phyloP scores from a whole-genome alignment of 1,140 invertebrate species.

The Drosophila virilis region DNA sequence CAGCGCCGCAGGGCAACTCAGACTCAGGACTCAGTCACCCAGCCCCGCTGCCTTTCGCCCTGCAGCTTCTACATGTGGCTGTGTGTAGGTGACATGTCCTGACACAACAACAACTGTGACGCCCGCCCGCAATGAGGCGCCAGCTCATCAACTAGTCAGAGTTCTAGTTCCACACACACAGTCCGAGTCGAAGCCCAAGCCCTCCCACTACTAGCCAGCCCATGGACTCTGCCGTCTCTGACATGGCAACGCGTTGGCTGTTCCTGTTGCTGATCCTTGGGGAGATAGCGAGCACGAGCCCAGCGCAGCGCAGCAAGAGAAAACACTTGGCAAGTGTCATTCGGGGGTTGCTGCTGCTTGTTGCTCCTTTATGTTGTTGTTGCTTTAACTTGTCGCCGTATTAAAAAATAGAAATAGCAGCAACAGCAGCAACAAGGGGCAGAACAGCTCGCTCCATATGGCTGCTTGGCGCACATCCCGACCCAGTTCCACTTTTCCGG shows the following conservation, averaged over 20 bases:
- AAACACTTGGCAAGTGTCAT: constrained; percentile 61
- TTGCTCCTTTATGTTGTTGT: constrained; percentile 46
- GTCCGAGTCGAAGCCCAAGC: background rate
- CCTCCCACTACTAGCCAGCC: background rate
- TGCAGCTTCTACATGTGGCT: constrained; percentile 52
- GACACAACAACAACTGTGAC: constrained; percentile 44
- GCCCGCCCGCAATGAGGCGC: constrained; percentile 59
- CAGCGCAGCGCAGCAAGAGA: constrained; percentile 26
- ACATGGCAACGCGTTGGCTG: constrained; percentile 59
- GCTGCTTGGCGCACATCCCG: constrained; percentile 26
- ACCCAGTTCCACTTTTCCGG: constrained; percentile 11
- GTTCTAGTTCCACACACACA: constrained; percentile 15
- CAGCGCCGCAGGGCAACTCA: constrained; percentile 58
- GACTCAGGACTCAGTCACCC: constrained; percentile 11
- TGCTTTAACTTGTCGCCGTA: constrained; percentile 73
- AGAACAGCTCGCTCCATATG: constrained; percentile 63
- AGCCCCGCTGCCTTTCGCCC: background rate
- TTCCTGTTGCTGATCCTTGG: constrained; percentile 60
- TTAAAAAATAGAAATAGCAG: constrained; percentile 76
- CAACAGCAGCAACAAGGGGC: constrained; percentile 18
- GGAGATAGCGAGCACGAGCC: constrained; percentile 48
- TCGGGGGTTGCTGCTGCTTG: constrained; percentile 61
- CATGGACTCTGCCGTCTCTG: background rate
- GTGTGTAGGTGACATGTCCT: constrained; percentile 65
- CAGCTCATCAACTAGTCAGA: constrained; percentile 69